phyloP scores from a whole-genome alignment of 2,888 invertebrate genomes.

The Dilophus febrilis region DNA sequence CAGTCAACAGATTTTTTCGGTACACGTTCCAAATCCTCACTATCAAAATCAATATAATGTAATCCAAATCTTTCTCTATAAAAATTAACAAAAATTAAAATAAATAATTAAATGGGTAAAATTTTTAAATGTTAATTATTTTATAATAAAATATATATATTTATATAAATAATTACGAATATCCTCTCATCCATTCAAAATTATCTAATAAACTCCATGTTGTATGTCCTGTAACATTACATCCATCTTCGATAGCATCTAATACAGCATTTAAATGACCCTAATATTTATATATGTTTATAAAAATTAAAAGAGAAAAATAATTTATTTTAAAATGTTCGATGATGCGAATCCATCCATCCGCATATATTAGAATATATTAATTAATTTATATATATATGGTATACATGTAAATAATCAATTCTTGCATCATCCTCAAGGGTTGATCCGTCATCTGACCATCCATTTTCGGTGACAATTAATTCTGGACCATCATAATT shows the following conservation, averaged over 20 bases:
- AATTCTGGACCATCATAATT: constrained; percentile 33
- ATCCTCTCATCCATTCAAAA: constrained; percentile 45
- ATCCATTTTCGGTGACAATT: constrained; percentile 39
- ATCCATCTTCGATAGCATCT: constrained; percentile 31
- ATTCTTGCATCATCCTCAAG: constrained; percentile 22
- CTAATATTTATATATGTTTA: constrained; percentile 14
- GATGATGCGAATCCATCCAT: too few relatives aligned
- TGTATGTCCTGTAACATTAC: constrained; percentile 35
- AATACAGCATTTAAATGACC: constrained; percentile 30
- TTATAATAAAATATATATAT: constrained; percentile 5
- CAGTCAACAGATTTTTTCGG: constrained; percentile 40
- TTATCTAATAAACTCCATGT: constrained; percentile 47
- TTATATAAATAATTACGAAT: constrained; percentile 30
- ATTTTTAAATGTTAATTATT: constrained; percentile 5
- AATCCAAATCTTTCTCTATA: constrained; percentile 45
- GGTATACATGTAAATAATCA: constrained; percentile 5
- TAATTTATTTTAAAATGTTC: too few relatives aligned
- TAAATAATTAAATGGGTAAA: not conserved
- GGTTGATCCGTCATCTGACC: constrained; percentile 19
- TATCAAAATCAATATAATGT: constrained; percentile 43
- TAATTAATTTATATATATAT: too few relatives aligned
- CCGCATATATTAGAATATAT: too few relatives aligned
- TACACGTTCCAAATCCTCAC: constrained; percentile 35
- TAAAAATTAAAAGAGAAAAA: too few relatives aligned
- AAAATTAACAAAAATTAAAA: not conserved